A percentile compares a stretch with the other conserved stretches of the same genome.
Conservation (phyloP, 2,113 vertebrate species). For the Erinaceus europaeus region DNA sequence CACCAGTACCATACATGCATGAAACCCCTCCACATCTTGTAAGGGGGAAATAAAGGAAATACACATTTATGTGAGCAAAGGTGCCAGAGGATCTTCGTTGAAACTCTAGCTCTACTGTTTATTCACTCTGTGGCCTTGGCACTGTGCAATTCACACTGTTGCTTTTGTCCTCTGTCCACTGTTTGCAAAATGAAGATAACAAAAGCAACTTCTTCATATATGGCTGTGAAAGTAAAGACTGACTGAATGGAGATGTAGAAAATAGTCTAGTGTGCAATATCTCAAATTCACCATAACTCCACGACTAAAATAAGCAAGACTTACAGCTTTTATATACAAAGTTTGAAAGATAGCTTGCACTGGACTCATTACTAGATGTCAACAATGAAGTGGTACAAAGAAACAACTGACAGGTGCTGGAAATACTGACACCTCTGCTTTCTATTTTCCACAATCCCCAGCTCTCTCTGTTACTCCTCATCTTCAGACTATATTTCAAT, state of each 20-base stretch:
- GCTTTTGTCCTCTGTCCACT: background rate
- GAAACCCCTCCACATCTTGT: too few species aligned
- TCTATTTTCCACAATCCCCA: background rate
- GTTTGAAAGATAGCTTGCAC: background rate
- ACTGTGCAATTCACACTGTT: background rate
- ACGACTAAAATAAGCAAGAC: background rate
- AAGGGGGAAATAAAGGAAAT: too few species aligned
- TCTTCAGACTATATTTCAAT: background rate
- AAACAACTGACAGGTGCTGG: background rate
- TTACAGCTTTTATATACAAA: background rate
- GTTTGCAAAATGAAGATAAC: background rate
- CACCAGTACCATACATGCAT: too few species aligned
- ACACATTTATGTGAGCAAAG: background rate
- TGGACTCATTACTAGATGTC: background rate
- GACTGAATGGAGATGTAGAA: too few species aligned
- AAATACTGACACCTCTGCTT: background rate
- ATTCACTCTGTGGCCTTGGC: background rate
- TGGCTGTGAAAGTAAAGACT: too few species aligned
- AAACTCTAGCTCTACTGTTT: background rate
- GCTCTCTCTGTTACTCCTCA: background rate
- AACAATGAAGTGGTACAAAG: background rate
- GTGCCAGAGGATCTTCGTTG: background rate
- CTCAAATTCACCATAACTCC: too few species aligned
- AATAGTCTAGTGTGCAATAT: too few species aligned
- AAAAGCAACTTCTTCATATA: too few species aligned